Base-by-base conservation (phyloP, 2,113 vertebrate species). In the Heloderma charlesbogerti region DNA sequence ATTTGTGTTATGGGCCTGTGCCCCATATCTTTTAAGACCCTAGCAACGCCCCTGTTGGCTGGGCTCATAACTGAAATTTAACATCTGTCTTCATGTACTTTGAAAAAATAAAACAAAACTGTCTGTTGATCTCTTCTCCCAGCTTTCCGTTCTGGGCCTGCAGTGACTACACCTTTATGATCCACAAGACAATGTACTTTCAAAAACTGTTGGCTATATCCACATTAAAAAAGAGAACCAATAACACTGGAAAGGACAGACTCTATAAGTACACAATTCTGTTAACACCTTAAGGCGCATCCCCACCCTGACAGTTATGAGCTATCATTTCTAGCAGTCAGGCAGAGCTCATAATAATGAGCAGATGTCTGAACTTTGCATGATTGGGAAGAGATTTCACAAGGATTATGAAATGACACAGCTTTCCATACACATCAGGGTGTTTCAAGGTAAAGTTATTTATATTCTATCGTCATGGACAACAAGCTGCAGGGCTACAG, bases 361-460 rank as follows among this genome's bases (percentile, higher is more conserved):
- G 87, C 95, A 96, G 94, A 96, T 96, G 95, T 93, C 92, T 91
- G 93, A 95, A 95, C 93, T 95, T 94, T 93, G 88, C 48, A 90
- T 91, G 92, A 95, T 93, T 92, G 92, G 91, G 94, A 94, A 94
- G 93, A 92, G 78, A 93, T 92, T 89, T 93, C 3, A 0, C 63
- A 89, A 60, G 60, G 85, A 93, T 95, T 89, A 92, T 93, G 89
- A 95, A 96, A 95, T 88, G 94, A 92, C n/a, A 83, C 90, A 94
- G 82, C 93, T 88, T 92, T 94, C 85, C 80, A 92, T 1, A 12
- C 94, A 88, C 93, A 94, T 93, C 90, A 80, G 48, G 90, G 67
- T 67, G 82, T 94, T 94, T 93, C 92, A 88, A 88, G 88, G 89
- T 84, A 93, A 89, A 66, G 89, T 81, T 81, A 93, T 93, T 92